phyloP scores from a whole-genome alignment of 2,113 vertebrate species.

The Mus musculus region DNA sequence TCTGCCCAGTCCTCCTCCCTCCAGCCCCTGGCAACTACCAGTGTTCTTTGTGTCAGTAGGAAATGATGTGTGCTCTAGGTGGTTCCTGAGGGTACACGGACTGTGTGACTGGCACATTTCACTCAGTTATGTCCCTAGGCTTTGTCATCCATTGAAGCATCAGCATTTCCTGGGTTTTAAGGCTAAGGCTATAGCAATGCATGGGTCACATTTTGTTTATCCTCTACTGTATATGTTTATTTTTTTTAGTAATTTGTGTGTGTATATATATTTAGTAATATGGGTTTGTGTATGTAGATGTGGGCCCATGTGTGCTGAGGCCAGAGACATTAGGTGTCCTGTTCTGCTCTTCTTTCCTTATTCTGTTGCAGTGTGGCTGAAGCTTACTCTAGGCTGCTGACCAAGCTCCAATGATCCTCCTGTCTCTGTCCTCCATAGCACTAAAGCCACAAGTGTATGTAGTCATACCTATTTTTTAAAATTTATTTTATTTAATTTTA shows the following conservation, averaged over 20 bases:
- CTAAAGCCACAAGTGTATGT: no score
- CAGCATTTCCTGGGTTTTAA: constrained; percentile 7
- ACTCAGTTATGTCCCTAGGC: background rate
- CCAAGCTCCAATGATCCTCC: no score
- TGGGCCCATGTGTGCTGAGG: background rate
- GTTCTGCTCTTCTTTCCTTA: background rate
- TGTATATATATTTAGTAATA: background rate
- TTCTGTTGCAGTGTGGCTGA: background rate
- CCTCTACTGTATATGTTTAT: background rate
- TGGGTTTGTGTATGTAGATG: no score
- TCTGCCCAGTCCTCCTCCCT: background rate
- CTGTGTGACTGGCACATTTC: background rate
- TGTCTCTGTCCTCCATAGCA: background rate
- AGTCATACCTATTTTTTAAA: background rate
- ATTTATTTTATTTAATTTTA: no score
- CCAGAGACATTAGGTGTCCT: background rate
- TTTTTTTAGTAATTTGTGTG: background rate
- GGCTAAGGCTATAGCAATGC: background rate
- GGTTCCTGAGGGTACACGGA: background rate
- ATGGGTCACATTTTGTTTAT: constrained; percentile 24
- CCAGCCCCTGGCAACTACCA: background rate
- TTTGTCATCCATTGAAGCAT: background rate
- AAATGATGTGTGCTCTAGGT: background rate
- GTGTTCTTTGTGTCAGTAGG: background rate
- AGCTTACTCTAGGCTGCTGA: background rate